Base-by-base conservation (phyloP, 1,140 invertebrate species). In the Oreohelix idahoensis region DNA sequence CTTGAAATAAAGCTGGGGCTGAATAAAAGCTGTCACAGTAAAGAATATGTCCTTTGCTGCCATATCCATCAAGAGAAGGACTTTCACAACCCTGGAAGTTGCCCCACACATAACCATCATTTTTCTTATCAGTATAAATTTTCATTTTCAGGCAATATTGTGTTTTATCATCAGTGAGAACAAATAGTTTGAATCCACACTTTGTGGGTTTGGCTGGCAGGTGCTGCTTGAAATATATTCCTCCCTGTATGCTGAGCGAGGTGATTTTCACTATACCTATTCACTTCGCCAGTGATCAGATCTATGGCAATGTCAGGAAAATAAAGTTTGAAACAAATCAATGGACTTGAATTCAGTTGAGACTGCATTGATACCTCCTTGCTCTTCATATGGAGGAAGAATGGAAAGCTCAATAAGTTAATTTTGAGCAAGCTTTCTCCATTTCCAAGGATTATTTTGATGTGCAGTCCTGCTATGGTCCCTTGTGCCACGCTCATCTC, bases 211-310 rank as follows among this genome's bases (percentile, higher is more conserved):
- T 58, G 5, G 53, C 53, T 15, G 53, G 53, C 53, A 58, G 53
- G 53, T 58, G 20, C 20, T 58, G 53, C 53, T 58, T 58, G 53
- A 58, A 58, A 23, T 58, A 58, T 15, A 58, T 58, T n/a, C 53
- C 10, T 88, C 89, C 42, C 42, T 45, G 42, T 8, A 15, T 45
- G 15, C 42, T 45, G 42, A 15, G 42, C 5, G 5, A 45, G 42
- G 15, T 45, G 42, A 45, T 45, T 45, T 45, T 45, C 42, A 45
- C 42, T 15, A 45, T 45, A 45, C 15, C 42, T 45, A 45, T 45
- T 45, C 15, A 45, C 42, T 15, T 45, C 42, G 15, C 15, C 42
- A 15, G 42, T 45, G 42, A 45, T 45, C 15, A 45, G 15, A 5
- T 8, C 42, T 45, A 45, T 45, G 42, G 42, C 42, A 45, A 15